These are phyloP conservation scores for Hippocampus barbouri DNA, from an alignment of 2,113 vertebrate species.

Conservation along the genomic window DNA sequence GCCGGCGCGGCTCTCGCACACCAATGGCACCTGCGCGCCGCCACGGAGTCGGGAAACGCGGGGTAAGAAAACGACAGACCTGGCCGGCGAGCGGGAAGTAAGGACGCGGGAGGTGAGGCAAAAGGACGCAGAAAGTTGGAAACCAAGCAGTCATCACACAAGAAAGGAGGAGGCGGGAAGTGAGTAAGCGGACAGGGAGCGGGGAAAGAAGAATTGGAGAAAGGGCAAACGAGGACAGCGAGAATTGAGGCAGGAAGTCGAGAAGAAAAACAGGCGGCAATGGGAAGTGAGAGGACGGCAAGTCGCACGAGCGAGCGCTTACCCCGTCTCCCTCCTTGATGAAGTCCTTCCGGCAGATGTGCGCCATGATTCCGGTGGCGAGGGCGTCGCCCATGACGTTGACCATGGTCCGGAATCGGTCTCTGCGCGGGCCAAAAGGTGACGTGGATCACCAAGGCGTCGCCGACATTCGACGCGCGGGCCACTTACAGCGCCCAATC, in stretches of 20 bases:
- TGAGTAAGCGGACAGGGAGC: too few species aligned
- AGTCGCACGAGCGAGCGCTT: slow-evolving; percentile 19
- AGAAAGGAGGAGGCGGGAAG: too few species aligned
- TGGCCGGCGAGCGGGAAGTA: too few species aligned
- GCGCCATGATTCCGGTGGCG: slow-evolving; percentile 96
- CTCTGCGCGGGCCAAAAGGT: slow-evolving; percentile 66
- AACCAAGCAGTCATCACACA: too few species aligned
- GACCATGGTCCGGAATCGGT: slow-evolving; percentile 96
- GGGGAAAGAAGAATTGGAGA: too few species aligned
- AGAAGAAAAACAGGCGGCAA: too few species aligned
- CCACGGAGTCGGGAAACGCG: not conserved
- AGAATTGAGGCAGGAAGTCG: not conserved
- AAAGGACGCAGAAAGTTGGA: not conserved
- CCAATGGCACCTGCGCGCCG: slow-evolving; percentile 75
- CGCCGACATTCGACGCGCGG: not conserved
- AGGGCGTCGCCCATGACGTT: slow-evolving; percentile 93
- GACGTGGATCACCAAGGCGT: not conserved
- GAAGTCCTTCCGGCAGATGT: slow-evolving; percentile 95
- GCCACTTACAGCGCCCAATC: slow-evolving; percentile 95
- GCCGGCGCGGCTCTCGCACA: slow-evolving; percentile 80
- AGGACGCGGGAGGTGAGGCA: too few species aligned
- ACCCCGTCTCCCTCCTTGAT: slow-evolving; percentile 85
- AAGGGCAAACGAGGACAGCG: not conserved
- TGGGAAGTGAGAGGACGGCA: not conserved
- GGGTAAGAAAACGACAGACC: too few species aligned